phyloP scores from a whole-genome alignment of 2,797 vertebrate species.

The Antennarius maculatus region DNA sequence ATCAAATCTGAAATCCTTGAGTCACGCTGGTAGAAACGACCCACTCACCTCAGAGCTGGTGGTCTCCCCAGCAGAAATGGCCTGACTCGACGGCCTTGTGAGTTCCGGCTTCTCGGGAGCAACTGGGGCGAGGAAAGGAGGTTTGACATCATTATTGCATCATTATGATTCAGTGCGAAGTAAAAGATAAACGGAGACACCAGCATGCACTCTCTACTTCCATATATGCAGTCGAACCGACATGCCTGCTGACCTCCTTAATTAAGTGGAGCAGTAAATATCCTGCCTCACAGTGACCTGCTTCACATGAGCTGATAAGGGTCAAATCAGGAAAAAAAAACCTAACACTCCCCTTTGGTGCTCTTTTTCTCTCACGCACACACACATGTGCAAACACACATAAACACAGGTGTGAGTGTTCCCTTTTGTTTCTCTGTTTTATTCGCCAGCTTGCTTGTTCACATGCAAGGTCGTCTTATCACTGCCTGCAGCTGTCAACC shows the following conservation, averaged over 20 bases:
- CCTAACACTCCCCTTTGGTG: not conserved
- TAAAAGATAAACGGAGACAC: not conserved
- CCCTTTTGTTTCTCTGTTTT: slow-evolving; percentile 36
- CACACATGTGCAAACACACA: slow-evolving; percentile 20
- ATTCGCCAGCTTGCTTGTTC: slow-evolving; percentile 42
- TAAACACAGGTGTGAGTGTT: slow-evolving; percentile 43
- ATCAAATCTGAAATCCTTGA: not conserved
- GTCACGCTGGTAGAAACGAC: not conserved
- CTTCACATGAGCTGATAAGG: slow-evolving; percentile 59
- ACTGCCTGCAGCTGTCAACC: slow-evolving; percentile 58
- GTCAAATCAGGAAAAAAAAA: slow-evolving; percentile 38
- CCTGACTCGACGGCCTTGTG: slow-evolving; percentile 61
- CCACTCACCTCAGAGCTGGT: slow-evolving; percentile 69
- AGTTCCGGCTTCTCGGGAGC: slow-evolving; percentile 79
- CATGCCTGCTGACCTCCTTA: slow-evolving; percentile 44
- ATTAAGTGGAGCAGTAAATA: slow-evolving; percentile 63
- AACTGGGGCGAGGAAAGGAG: slow-evolving; percentile 56
- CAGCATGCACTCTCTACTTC: not conserved
- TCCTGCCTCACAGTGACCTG: slow-evolving; percentile 41
- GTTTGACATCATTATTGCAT: slow-evolving; percentile 7
- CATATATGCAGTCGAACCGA: not conserved
- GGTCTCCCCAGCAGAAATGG: slow-evolving; percentile 52
- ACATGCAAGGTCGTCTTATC: slow-evolving; percentile 70
- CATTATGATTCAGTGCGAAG: slow-evolving; percentile 23
- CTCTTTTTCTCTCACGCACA: slow-evolving; percentile 4